Conservation (phyloP, 37 sponge, comb jelly and placozoan genomes). For the Mnemiopsis leidyi region DNA sequence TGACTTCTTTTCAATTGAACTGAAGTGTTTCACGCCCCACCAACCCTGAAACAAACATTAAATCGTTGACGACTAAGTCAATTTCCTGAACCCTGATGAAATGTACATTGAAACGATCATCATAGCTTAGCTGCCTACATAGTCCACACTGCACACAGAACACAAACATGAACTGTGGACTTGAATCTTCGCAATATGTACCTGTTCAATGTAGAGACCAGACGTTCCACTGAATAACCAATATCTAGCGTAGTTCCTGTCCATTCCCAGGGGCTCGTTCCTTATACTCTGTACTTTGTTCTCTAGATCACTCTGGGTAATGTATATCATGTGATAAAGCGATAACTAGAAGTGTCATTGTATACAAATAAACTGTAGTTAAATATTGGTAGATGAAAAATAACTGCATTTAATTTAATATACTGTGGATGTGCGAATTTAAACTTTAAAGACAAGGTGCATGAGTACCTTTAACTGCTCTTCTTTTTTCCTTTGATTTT, state of each 20-base stretch:
- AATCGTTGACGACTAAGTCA: no score
- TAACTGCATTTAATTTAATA: no score
- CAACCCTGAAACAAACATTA: conserved; percentile 44
- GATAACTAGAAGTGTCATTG: no score
- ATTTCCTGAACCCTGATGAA: not conserved
- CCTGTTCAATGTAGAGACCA: conserved; percentile 53
- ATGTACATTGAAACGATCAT: not conserved
- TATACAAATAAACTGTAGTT: no score
- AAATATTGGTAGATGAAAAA: no score
- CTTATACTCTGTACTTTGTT: not conserved
- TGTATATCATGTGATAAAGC: no score
- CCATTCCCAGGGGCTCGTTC: conserved; percentile 50
- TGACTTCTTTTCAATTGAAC: not conserved
- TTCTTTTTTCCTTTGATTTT: conserved; percentile 24
- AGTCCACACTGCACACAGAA: no score
- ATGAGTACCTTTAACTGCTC: conserved; percentile 62
- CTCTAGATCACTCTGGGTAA: conserved; percentile 6
- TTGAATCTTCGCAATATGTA: not conserved
- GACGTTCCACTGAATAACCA: conserved; percentile 42
- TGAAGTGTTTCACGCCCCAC: conserved; percentile 33
- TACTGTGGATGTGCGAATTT: no score
- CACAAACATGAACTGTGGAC: not conserved
- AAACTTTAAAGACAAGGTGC: no score
- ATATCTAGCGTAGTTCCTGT: conserved; percentile 41
- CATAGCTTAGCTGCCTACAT: no score